Evolutionary conservation across 1,140 invertebrate species (phyloP).

Genomic region (Luehdorfia chinensis): DNA sequence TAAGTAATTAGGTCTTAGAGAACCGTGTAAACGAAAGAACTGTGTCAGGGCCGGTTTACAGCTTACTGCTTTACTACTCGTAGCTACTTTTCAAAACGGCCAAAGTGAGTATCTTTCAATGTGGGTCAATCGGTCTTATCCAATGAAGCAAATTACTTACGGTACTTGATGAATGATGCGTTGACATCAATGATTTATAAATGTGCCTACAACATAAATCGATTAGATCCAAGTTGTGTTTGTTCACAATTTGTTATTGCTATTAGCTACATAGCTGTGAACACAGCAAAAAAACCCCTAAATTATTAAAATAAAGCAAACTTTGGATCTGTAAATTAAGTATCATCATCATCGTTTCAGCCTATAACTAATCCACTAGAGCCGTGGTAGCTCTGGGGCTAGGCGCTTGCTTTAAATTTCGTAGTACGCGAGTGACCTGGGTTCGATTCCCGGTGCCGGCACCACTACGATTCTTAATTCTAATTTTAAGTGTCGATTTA

Average conservation of each 20-base stretch:
- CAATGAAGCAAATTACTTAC: conserved; percentile 31
- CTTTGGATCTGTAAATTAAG: too few species aligned
- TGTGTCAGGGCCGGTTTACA: conserved; percentile 48
- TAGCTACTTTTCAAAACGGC: conserved; percentile 36
- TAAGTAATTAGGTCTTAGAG: conserved; percentile 50
- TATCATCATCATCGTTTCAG: too few species aligned
- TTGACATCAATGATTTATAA: conserved; percentile 15
- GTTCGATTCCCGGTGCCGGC: too few species aligned
- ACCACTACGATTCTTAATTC: too few species aligned
- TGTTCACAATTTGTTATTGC: neutral
- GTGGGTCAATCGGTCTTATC: conserved; percentile 38
- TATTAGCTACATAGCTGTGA: neutral
- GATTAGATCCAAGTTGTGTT: neutral
- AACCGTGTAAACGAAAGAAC: conserved; percentile 49
- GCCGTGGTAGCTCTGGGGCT: too few species aligned
- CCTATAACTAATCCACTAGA: too few species aligned
- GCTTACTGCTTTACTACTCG: conserved; percentile 20
- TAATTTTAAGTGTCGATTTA: too few species aligned
- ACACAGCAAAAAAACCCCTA: neutral
- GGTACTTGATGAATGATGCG: conserved; percentile 18
- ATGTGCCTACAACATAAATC: conserved; percentile 5
- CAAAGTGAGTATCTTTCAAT: conserved; percentile 26
- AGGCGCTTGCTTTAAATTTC: too few species aligned
- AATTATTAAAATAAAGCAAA: too few species aligned
- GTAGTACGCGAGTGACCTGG: too few species aligned